Base-by-base conservation (phyloP, 2,113 vertebrate genomes). In the Tor tambroides region DNA sequence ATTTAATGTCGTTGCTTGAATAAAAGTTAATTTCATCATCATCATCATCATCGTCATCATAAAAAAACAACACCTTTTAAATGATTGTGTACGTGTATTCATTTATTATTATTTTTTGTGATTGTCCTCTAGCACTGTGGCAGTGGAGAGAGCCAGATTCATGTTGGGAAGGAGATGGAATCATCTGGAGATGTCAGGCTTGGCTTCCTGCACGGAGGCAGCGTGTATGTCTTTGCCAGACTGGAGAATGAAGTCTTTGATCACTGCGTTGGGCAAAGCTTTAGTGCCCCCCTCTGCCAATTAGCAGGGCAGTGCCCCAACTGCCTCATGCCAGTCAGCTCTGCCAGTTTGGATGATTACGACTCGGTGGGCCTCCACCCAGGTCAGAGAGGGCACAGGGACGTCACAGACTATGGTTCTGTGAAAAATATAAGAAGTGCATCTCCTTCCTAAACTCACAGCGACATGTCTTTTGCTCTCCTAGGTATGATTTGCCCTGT, bases 231-330 rank as follows among this genome's bases (percentile, higher is more conserved):
- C 76, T 78, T 78, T 59, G 30, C 54, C 78, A 81, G 32, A 81
- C 79, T n/a, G 32, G 21, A 81, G 59, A 65, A 65, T 67, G 26
- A 82, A 82, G 61, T 67, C 80, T 82, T 82, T 82, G 80, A 82
- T 82, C 80, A 67, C 80, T 82, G 26, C 17, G 6, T 49, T 67
- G 61, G 61, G 41, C 80, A 82, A 82, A 49, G 80, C 80, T 67
- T 67, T 82, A 82, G 38, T 46, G 38, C n/a, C 80, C 21, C 80
- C 61, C 41, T 82, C 17, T 67, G 80, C 80, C 80, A 67, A 30
- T 67, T 82, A 30, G 41, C 80, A 82, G n/a, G 80, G 80, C 80
- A 65, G 41, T 43, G n/a, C 14, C 80, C 59, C 80, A 82, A 65
- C 32, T 46, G 38, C 43, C 61, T 67, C 38, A 30, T 49, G 26